A percentile compares a stretch with the other conserved stretches of the same genome.
Evolutionary conservation across 2,888 invertebrate genomes (phyloP).

Genomic region (Drepana falcataria): DNA sequence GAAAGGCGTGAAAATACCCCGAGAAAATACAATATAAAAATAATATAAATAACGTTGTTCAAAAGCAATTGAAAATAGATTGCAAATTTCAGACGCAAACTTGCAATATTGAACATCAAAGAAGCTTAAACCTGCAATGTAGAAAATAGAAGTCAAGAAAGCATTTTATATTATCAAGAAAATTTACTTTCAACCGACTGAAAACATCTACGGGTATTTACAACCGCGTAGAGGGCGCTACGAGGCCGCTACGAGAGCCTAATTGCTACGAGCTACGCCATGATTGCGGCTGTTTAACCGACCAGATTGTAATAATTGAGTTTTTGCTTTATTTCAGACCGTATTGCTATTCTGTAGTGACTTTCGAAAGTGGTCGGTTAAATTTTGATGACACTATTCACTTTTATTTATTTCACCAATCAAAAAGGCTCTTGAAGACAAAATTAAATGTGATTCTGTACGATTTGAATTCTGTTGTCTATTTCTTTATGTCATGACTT

Average conservation of each 20-base stretch:
- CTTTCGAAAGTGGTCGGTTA: constrained; percentile 29
- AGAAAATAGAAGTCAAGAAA: not conserved
- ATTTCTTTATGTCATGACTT: not conserved
- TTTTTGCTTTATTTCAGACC: constrained; percentile 43
- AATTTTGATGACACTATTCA: constrained; percentile 33
- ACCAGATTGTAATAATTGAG: constrained; percentile 49
- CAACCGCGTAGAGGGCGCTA: constrained; percentile 29
- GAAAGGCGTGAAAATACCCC: too few species aligned
- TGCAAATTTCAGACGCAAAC: not conserved
- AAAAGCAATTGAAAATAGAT: not conserved
- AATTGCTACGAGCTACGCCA: constrained; percentile 44
- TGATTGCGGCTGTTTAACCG: constrained; percentile 40
- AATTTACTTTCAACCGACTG: constrained; percentile 1
- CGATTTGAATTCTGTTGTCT: not conserved
- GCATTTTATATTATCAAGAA: not conserved
- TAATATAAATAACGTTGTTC: too few species aligned
- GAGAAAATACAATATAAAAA: too few species aligned
- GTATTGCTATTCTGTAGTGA: constrained; percentile 15
- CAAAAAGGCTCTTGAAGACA: constrained; percentile 28
- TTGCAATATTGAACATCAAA: not conserved
- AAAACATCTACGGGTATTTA: constrained; percentile 27
- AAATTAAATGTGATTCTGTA: not conserved
- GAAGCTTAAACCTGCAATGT: not conserved
- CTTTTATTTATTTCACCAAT: constrained; percentile 34
- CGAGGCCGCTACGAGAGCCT: constrained; percentile 43